These are phyloP conservation scores for Auanema freiburgensis DNA, from an alignment of 2,888 invertebrate genomes.

Conservation along the genomic window DNA sequence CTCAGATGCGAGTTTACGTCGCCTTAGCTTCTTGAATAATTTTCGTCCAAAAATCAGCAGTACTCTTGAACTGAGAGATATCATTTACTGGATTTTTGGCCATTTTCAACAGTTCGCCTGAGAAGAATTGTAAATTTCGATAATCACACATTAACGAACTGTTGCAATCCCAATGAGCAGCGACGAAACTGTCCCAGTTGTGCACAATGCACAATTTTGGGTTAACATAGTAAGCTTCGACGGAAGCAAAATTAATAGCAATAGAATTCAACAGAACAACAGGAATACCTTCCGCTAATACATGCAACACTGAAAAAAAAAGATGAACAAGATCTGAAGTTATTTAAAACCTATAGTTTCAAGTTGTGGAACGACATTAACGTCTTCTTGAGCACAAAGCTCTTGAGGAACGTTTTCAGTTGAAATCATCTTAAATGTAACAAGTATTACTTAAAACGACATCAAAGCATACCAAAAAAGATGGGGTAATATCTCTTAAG, in stretches of 20 bases:
- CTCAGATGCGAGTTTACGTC: conserved; percentile 7
- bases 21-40: conserved; percentile 44
- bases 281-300: conserved; percentile 47
- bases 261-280: conserved; percentile 56
- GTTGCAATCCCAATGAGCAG: conserved; percentile 48
- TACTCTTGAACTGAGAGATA: conserved; percentile 24
- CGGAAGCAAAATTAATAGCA: conserved; percentile 55
- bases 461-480: conserved; percentile 44
- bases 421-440: conserved; percentile 49
- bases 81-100: conserved; percentile 30
- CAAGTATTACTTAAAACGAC: neutral
- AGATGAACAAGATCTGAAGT: too few species aligned
- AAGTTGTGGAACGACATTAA: conserved; percentile 50
- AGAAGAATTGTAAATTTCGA: conserved; percentile 2
- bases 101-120: conserved; percentile 22
- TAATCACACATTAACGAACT: conserved; percentile 15
- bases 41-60: conserved; percentile 48
- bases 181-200: conserved; percentile 49
- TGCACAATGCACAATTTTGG: conserved; percentile 34
- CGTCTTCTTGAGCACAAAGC: conserved; percentile 43
- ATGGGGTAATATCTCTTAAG: conserved; percentile 58
- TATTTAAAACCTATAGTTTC: conserved; percentile 53
- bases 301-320: conserved; percentile 39
- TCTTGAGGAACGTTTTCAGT: conserved; percentile 51
- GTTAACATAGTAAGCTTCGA: conserved; percentile 52